Evolutionary conservation across 2,113 vertebrate genomes (phyloP).

Genomic region (Caranx melampygus): DNA sequence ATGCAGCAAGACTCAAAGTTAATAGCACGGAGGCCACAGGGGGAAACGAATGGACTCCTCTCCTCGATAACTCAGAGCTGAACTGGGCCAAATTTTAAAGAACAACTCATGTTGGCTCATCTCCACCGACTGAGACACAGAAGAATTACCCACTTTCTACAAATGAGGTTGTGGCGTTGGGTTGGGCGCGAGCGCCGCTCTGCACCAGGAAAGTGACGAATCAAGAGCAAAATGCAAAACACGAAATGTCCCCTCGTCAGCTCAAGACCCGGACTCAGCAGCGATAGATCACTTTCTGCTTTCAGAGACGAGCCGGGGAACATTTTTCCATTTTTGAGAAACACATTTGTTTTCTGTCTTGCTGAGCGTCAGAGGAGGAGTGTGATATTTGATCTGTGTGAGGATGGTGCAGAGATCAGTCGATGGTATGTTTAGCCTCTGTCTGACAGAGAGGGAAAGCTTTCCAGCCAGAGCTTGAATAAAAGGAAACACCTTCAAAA

Average conservation of each 20-base stretch:
- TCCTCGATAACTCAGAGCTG: not conserved
- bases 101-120: not conserved
- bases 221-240: conserved; percentile 5
- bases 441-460: not conserved
- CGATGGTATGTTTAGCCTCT: not conserved
- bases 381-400: not conserved
- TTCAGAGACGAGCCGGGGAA: not conserved
- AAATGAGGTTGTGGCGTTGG: conserved; percentile 23
- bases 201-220: not conserved
- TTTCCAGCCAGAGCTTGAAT: not conserved
- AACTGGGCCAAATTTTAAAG: not conserved
- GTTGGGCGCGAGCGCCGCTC: not conserved
- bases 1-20: not conserved
- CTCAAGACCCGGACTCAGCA: not conserved
- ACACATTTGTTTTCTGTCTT: not conserved
- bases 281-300: not conserved
- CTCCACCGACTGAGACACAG: conserved; percentile 11
- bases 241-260: not conserved
- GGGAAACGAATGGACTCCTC: not conserved
- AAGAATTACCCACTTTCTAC: not conserved
- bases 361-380: not conserved
- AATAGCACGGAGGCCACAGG: not conserved
- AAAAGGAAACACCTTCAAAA: too few species aligned
- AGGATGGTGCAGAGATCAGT: not conserved
- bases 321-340: not conserved